Percentiles rank a stretch among this genome's conserved stretches.
These are phyloP conservation scores for Zygothrica quintamaculata DNA, from an alignment of 2,888 invertebrate genomes.

Conservation along the genomic window DNA sequence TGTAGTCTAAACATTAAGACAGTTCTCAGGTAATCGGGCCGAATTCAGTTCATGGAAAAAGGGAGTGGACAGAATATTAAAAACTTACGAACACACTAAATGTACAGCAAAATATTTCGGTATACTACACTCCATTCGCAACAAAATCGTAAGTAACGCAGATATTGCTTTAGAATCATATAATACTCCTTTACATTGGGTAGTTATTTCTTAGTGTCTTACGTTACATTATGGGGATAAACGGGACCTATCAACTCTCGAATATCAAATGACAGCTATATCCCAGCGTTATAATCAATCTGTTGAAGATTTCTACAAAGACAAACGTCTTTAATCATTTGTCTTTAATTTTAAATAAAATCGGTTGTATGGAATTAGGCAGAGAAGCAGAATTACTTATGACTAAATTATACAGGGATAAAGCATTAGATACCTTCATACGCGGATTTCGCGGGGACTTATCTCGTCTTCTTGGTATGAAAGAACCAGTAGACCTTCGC, in stretches of 20 bases:
- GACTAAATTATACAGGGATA: no score
- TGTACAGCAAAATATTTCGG: no score
- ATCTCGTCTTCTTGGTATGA: no score
- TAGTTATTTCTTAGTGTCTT: conserved; percentile 3
- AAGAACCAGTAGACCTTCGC: no score
- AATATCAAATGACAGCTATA: conserved; percentile 6
- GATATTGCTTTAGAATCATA: conserved; percentile 4
- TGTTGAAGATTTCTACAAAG: not conserved
- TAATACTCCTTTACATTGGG: not conserved
- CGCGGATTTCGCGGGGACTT: no score
- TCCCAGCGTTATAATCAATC: not conserved
- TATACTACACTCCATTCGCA: not conserved
- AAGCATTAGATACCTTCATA: no score
- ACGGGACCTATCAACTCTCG: not conserved
- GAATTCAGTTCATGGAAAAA: conserved; percentile 24
- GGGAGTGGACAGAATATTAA: conserved; percentile 1
- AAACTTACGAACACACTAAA: not conserved
- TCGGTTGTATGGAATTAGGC: not conserved
- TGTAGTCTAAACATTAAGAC: conserved; percentile 7
- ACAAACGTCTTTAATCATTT: not conserved
- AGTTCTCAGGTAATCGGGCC: conserved; percentile 9
- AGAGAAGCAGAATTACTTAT: no score
- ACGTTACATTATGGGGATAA: conserved; percentile 9
- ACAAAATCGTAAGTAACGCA: conserved; percentile 6
- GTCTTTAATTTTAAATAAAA: not conserved